Evolutionary conservation across 2,113 vertebrate species (phyloP).

Genomic region (Bubo blakistoni): DNA sequence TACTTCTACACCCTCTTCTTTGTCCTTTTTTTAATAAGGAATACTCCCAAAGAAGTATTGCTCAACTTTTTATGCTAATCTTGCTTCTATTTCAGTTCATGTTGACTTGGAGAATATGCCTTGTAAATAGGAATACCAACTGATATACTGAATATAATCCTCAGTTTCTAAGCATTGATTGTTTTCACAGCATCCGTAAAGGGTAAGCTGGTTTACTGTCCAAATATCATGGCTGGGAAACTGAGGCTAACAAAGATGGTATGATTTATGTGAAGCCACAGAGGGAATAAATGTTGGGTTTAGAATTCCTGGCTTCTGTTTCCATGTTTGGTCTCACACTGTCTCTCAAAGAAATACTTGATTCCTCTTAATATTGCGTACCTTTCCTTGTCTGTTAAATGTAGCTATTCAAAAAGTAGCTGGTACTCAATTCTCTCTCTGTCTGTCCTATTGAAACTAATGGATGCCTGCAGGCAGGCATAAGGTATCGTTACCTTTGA

Average conservation of each 20-base stretch:
- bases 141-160: slow-evolving; percentile 29
- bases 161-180: slow-evolving; percentile 30
- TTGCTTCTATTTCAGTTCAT: not conserved
- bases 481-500: slow-evolving; percentile 56
- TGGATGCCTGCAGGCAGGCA: slow-evolving; percentile 28
- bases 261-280: slow-evolving; percentile 31
- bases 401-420: not conserved
- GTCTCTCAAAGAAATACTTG: not conserved
- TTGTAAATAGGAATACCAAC: slow-evolving; percentile 25
- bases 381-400: not conserved
- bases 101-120: slow-evolving; percentile 41
- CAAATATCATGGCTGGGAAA: slow-evolving; percentile 49
- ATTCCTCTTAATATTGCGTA: not conserved
- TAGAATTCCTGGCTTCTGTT: slow-evolving; percentile 22
- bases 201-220: slow-evolving; percentile 43
- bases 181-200: slow-evolving; percentile 52
- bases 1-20: not conserved
- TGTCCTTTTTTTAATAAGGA: not conserved
- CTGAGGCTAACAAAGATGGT: slow-evolving; percentile 45
- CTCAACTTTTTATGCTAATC: slow-evolving; percentile 28
- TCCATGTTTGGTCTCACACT: not conserved
- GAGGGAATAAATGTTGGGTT: slow-evolving; percentile 17
- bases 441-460: slow-evolving; percentile 48
- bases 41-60: not conserved
- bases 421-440: slow-evolving; percentile 8